These are phyloP conservation scores for Pararge aegeria DNA, from an alignment of 1,140 invertebrate species.

Conservation along the genomic window DNA sequence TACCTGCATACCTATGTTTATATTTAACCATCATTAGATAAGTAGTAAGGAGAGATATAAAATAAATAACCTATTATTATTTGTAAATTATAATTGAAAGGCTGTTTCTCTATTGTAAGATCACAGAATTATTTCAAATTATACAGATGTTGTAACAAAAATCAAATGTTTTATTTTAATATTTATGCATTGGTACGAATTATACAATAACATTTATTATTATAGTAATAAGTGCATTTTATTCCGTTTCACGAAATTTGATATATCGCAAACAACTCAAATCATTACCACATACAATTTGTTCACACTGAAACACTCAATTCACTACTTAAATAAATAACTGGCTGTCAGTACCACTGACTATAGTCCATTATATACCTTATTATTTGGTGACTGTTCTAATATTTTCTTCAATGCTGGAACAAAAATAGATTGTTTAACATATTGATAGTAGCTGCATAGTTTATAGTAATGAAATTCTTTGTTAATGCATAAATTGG, in stretches of 20 bases:
- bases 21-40: neutral
- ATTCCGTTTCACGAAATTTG: neutral
- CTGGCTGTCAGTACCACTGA: conserved; percentile 40
- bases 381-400: conserved; percentile 68
- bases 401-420: conserved; percentile 69
- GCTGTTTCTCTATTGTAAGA: conserved; percentile 1
- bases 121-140: conserved; percentile 7
- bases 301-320: conserved; percentile 56
- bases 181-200: neutral
- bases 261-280: conserved; percentile 12
- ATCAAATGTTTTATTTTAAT: neutral
- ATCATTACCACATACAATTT: conserved; percentile 44
- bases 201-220: neutral
- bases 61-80: neutral
- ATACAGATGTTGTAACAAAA: neutral
- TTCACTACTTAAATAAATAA: conserved; percentile 71
- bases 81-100: neutral
- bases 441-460: neutral
- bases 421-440: conserved; percentile 40
- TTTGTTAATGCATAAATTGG: too few species aligned
- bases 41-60: neutral
- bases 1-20: too few species aligned
- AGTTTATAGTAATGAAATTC: too few species aligned
- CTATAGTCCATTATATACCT: conserved; percentile 76
- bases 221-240: neutral